These are phyloP conservation scores for Metalampra italica DNA, from an alignment of 2,888 invertebrate genomes.

Conservation along the genomic window DNA sequence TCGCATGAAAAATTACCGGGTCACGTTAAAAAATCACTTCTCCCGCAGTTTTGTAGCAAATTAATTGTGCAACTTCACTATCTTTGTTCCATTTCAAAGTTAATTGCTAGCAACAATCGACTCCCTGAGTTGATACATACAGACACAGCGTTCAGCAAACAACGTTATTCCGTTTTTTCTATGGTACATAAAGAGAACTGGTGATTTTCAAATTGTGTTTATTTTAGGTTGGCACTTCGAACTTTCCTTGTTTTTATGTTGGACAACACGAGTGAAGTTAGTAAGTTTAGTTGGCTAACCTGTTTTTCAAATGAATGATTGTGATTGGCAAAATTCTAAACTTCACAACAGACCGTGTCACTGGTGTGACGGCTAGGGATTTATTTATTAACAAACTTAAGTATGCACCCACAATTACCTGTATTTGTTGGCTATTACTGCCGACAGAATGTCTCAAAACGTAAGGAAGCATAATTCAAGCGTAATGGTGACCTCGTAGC, in stretches of 20 bases:
- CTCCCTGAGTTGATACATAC: constrained; percentile 3
- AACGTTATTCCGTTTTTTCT: too few species aligned
- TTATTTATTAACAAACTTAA: too few species aligned
- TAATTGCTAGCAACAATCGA: constrained; percentile 11
- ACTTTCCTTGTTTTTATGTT: too few species aligned
- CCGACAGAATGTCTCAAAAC: constrained; percentile 17
- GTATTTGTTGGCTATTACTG: background rate
- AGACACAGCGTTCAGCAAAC: background rate
- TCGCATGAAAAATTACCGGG: constrained; percentile 14
- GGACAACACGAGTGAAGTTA: too few species aligned
- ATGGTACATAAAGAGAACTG: too few species aligned
- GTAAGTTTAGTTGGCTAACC: too few species aligned
- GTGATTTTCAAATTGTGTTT: too few species aligned
- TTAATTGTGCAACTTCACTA: constrained; percentile 10
- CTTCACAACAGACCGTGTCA: too few species aligned
- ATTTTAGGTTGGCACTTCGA: too few species aligned
- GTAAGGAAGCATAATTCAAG: constrained; percentile 49
- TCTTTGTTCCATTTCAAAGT: constrained; percentile 15
- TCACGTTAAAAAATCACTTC: constrained; percentile 12
- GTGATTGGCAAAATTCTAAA: too few species aligned
- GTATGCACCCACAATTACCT: background rate
- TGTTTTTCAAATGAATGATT: too few species aligned
- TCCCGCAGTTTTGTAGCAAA: constrained; percentile 4
- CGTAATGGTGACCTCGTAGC: constrained; percentile 45
- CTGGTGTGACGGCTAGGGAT: too few species aligned